Base-by-base conservation (phyloP, 2,797 vertebrate species). In the Geotrypetes seraphini region DNA sequence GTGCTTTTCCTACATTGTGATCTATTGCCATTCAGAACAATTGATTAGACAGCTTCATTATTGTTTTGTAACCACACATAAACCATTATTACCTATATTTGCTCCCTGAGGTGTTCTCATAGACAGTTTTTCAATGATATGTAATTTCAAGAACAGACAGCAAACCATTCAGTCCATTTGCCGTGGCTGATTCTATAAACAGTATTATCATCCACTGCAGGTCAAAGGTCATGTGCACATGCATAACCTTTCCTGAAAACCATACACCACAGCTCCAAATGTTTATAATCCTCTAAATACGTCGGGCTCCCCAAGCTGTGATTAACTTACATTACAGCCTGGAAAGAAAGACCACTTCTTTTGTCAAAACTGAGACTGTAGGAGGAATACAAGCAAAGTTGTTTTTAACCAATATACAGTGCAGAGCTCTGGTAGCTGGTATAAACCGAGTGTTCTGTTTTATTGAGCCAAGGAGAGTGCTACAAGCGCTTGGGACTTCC, bases 41-140 rank as follows among this genome's bases (percentile, higher is more conserved):
- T 43, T 46, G 46, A 39, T 55, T 66, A 42, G 37, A 37, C 27
- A 22, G 10, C 8, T 53, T 63, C 49, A 41, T 65, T 73, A 59
- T 28, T 47, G 43, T 22, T 49, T 60, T 63, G 46, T 25, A 54
- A 41, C 34, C 53, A 43, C 39, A 43, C 22, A 29, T 37, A 35
- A 36, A n/a, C 36, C 33, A 39, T 38, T 43, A 29, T 36, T 46
- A 12, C 19, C 55, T 37, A 28, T 37, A 34, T 33, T 33, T 27
- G 5, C 20, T 58, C 51, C 24, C 60, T 47, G 12, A 17, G 8
- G 16, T 39, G 33, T 50, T 50, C 41, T 50, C 45, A 17, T 18
- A 42, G 37, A 50, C 7, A 35, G 43, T 50, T 69, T 56, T 33
- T 36, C 50, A 43, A 24, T 53, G 30, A 54, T 47, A 36, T 33